A percentile compares a stretch with the other conserved stretches of the same genome.
Conservation (phyloP, 2,797 vertebrate species). For the Gobio occitaniae region DNA sequence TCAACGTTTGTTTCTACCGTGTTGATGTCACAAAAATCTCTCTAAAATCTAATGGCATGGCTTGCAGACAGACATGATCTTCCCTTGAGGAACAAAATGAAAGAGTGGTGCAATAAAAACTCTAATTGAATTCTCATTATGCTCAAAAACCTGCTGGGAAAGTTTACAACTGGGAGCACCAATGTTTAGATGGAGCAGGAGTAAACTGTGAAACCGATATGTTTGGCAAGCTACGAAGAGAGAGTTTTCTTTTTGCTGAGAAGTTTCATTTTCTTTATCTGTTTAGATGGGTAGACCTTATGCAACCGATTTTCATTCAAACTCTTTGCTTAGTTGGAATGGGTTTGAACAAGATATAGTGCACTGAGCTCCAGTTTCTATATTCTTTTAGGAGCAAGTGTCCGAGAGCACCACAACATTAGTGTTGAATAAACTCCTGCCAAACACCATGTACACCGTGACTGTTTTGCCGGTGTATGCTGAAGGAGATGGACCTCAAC, state of each 20-base stretch:
- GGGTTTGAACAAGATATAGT: background rate
- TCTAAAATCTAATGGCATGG: slow-evolving; percentile 11
- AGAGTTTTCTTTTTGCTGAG: slow-evolving; percentile 13
- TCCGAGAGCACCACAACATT: slow-evolving; percentile 92
- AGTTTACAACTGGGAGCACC: slow-evolving; percentile 39
- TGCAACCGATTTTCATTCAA: background rate
- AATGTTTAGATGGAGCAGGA: slow-evolving; percentile 52
- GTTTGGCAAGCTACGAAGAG: slow-evolving; percentile 37
- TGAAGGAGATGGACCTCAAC: slow-evolving; percentile 90
- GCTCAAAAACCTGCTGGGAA: slow-evolving; percentile 15
- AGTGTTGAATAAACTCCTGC: slow-evolving; percentile 84
- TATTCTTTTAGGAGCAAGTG: slow-evolving; percentile 81
- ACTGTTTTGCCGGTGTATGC: slow-evolving; percentile 91
- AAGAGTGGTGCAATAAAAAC: slow-evolving; percentile 17
- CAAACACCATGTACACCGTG: slow-evolving; percentile 88
- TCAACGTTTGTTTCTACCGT: background rate
- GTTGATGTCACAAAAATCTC: slow-evolving; percentile 16
- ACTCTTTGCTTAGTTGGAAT: background rate
- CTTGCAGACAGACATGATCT: slow-evolving; percentile 9
- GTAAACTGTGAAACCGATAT: slow-evolving; percentile 53
- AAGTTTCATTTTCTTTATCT: slow-evolving; percentile 48
- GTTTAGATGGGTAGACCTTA: slow-evolving; percentile 29
- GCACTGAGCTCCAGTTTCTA: background rate
- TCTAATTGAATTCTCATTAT: background rate
- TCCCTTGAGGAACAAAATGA: slow-evolving; percentile 44